Base-by-base conservation (phyloP, 2,797 vertebrate species). In the Sternarchorhynchus goeldii region DNA sequence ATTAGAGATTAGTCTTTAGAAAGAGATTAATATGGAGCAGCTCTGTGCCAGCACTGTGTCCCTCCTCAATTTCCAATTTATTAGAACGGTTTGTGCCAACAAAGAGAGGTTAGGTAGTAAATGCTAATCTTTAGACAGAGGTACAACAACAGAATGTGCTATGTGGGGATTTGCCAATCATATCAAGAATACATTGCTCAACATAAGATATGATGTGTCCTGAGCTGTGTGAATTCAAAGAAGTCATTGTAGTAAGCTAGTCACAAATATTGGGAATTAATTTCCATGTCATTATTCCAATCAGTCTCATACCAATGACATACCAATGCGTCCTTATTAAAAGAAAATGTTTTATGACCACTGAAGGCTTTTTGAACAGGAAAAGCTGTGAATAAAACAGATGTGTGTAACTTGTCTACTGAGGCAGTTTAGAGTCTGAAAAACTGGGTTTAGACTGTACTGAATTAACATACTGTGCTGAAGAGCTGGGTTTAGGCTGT, bases 191-290 rank as follows among this genome's bases (percentile, higher is more conserved):
- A 39, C 31, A 57, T 16, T 50, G 25, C 16, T 69, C 25, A 25
- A 25, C 4, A 21, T 5, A 58, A 57, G 32, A 1, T 55, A 71
- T 14, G 55, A 50, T 71, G 55, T 71, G 55, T 16, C 55, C n/a
- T 58, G 18, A 71, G 18, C 32, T 36, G 31, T 71, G 55, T 71
- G 31, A 71, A n/a, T 58, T 12, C 20, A 31, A 71, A 7, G 14
- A 5, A 71, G 1, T 50, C 10, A 3, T 50, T 10, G 10, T 50
- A 50, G 45, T 12, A 12, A 50, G 45, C 8, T 50, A 71, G 55
- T 70, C 25, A 32, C 29, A 56, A 34, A 70, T 34, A 25, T 29
- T 50, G 41, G 41, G 41, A 8, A 50, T 10, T 50, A 10, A 50
- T 50, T 50, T 14, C 3, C 45, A 50, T 50, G 8, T 50, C 8